phyloP scores from a whole-genome alignment of 2,888 invertebrate species.

The Trypoxylon attenuatum region DNA sequence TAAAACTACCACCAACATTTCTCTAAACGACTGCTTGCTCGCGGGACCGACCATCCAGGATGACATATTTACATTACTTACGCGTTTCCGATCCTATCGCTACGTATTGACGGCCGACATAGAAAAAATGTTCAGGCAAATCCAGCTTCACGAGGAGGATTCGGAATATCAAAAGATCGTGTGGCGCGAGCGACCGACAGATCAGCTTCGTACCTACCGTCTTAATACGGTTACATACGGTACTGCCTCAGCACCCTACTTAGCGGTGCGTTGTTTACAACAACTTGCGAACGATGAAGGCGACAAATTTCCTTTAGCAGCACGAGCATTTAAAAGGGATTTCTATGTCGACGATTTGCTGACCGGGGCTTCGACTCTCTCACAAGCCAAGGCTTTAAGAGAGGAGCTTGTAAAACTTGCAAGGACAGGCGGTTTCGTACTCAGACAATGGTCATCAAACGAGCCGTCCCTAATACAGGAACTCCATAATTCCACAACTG shows the following conservation, averaged over 20 bases:
- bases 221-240: not conserved
- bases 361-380: not conserved
- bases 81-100: not conserved
- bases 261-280: not conserved
- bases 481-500: not conserved
- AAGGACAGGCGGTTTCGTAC: not conserved
- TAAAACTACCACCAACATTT: not conserved
- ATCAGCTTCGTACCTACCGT: not conserved
- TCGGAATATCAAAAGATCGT: not conserved
- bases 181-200: not conserved
- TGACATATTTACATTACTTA: not conserved
- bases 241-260: not conserved
- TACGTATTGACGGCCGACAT: not conserved
- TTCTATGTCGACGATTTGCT: slow-evolving; percentile 6
- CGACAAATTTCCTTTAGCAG: not conserved
- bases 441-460: not conserved
- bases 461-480: not conserved
- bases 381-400: not conserved
- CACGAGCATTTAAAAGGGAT: not conserved
- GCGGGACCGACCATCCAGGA: not conserved
- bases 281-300: not conserved
- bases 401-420: not conserved
- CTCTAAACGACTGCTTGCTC: not conserved
- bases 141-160: not conserved
- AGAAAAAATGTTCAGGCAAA: not conserved